Conservation (phyloP, 1,140 invertebrate species). For the Campodea augens region DNA sequence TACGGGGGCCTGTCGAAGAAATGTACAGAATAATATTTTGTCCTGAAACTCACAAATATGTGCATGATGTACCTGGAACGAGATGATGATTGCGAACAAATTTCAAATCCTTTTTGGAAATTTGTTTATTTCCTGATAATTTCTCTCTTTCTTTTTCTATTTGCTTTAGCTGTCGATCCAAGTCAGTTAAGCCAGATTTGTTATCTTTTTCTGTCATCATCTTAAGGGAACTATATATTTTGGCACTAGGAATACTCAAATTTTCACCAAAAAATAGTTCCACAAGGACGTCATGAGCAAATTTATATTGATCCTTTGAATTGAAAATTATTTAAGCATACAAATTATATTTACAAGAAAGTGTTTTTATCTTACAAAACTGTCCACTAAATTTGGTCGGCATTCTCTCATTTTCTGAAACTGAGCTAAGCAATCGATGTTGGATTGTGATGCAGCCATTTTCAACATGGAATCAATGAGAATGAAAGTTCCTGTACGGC, state of each 20-base stretch:
- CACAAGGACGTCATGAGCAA: slow-evolving; percentile 21
- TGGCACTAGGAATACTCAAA: neutral
- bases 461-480: slow-evolving; percentile 24
- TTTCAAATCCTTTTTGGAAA: neutral
- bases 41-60: no score
- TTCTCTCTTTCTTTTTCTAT: neutral
- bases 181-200: neutral
- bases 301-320: slow-evolving; percentile 30
- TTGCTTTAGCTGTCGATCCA: neutral
- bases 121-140: neutral
- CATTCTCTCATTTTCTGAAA: slow-evolving; percentile 23
- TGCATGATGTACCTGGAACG: no score
- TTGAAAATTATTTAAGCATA: neutral
- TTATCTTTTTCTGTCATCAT: neutral
- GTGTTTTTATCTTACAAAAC: slow-evolving; percentile 11
- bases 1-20: no score
- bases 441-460: slow-evolving; percentile 16
- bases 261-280: neutral
- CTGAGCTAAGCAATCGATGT: slow-evolving; percentile 23
- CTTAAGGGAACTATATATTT: neutral
- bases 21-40: no score
- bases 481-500: slow-evolving; percentile 25
- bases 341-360: neutral
- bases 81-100: neutral
- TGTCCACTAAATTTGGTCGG: slow-evolving; percentile 26